These are phyloP conservation scores for Hydrochoerus hydrochaeris DNA, from an alignment of 2,113 vertebrate species.

Conservation along the genomic window DNA sequence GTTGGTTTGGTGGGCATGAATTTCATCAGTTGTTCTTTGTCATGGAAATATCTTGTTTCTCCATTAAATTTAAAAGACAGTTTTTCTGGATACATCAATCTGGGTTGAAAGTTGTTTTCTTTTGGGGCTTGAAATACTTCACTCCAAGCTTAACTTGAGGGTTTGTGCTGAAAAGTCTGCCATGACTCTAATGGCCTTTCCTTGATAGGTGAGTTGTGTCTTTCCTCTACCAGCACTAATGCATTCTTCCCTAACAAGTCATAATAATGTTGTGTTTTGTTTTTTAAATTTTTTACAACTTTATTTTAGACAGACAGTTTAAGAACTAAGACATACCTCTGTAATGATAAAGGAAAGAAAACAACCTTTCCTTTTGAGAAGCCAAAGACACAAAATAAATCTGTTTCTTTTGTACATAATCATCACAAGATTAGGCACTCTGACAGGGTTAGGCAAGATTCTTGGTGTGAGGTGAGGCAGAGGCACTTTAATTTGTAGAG, in stretches of 20 bases:
- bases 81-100: too few species aligned
- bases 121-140: too few species aligned
- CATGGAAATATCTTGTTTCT: too few species aligned
- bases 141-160: too few species aligned
- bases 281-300: slow-evolving; percentile 84
- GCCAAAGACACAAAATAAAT: slow-evolving; percentile 73
- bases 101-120: too few species aligned
- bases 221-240: too few species aligned
- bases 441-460: slow-evolving; percentile 71
- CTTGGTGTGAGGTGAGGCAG: slow-evolving; percentile 80
- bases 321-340: slow-evolving; percentile 80
- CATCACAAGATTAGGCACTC: slow-evolving; percentile 84
- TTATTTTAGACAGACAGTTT: slow-evolving; percentile 86
- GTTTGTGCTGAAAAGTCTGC: too few species aligned
- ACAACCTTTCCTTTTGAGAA: slow-evolving; percentile 77
- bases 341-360: slow-evolving; percentile 76
- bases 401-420: slow-evolving; percentile 71
- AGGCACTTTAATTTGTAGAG: slow-evolving; percentile 84
- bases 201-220: too few species aligned
- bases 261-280: not conserved
- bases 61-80: too few species aligned
- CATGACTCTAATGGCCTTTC: too few species aligned
- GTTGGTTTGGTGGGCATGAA: too few species aligned
- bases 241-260: not conserved
- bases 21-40: too few species aligned